These are phyloP conservation scores for Esperia sulphurella DNA, from an alignment of 2,888 invertebrate species.

Conservation along the genomic window DNA sequence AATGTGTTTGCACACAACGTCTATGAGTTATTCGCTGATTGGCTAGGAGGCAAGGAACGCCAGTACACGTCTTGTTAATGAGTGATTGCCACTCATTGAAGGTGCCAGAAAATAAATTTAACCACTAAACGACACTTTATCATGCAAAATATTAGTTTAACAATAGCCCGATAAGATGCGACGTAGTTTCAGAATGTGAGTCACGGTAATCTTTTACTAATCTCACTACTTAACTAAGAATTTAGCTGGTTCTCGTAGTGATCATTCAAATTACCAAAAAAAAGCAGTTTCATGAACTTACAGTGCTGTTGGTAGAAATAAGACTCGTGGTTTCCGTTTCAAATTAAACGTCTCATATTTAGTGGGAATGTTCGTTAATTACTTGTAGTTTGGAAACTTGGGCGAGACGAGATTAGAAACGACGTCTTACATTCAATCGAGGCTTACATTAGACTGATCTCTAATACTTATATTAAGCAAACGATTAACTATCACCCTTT, in stretches of 20 bases:
- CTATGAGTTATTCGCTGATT: slow-evolving; percentile 8
- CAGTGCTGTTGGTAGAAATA: not conserved
- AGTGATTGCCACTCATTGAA: not conserved
- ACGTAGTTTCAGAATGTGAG: not conserved
- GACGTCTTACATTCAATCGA: no score
- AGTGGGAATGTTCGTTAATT: no score
- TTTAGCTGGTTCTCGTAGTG: no score
- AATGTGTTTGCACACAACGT: slow-evolving; percentile 1
- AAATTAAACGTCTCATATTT: no score
- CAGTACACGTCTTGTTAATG: not conserved
- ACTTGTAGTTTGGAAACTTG: no score
- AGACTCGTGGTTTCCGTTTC: not conserved
- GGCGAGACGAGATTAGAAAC: no score
- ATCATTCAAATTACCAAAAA: no score
- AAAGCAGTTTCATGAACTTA: no score
- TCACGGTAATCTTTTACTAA: not conserved
- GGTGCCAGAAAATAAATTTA: not conserved
- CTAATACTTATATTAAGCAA: no score
- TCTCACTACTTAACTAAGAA: not conserved
- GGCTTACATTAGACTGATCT: no score
- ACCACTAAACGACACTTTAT: not conserved
- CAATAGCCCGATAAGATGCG: not conserved
- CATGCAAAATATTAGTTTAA: slow-evolving; percentile 1
- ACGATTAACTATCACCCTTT: no score
- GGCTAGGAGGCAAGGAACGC: slow-evolving; percentile 2